Base-by-base conservation (phyloP, 2,888 invertebrate species). In the Scaptomyza cyrtandrae region DNA sequence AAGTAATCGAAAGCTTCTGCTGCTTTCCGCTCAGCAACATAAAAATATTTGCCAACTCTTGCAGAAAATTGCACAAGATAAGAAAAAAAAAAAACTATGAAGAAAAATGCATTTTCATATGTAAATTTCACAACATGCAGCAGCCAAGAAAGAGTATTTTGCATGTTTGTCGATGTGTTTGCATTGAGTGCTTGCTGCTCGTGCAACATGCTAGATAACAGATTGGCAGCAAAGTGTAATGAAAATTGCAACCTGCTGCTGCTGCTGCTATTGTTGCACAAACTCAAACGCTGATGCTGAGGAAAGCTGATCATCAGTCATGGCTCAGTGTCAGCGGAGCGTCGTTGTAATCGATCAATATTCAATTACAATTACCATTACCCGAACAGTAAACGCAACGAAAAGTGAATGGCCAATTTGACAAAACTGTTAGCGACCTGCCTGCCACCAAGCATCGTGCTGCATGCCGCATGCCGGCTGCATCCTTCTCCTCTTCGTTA, bases 331-430 rank as follows among this genome's bases (percentile, higher is more conserved):
- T 74, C 81, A 80, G 63, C 52, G 58, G 56, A 64, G 54, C 58
- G 45, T 39, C 41, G 37, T 53, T 46, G 73, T 64, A 76, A 78
- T 82, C 74, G 78, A 82, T 82, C 83, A 82, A 77, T 87, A 79
- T 75, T 65, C 79, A 80, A 80, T 80, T 82, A 79, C 75, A 78
- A 78, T 75, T 78, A 74, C 78, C 74, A 69, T 78, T 75, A 64
- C 64, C 54, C 44, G 19, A 35, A 45, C 49, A 50, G 57, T 58
- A 48, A 75, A 43, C 39, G 39, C 63, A 35, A 35, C 52, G 56
- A 39, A 74, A 70, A 76, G 44, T 58, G 60, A 35, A 58, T 63
- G 54, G 31, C 44, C 19, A 54, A 54, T 44, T 60, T 74, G 73
- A 54, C 46, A 60, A 58, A 71, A 71, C 60, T 72, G 75, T 68